These are phyloP conservation scores for Eupeodes corollae DNA, from an alignment of 1,140 invertebrate genomes.

Conservation along the genomic window DNA sequence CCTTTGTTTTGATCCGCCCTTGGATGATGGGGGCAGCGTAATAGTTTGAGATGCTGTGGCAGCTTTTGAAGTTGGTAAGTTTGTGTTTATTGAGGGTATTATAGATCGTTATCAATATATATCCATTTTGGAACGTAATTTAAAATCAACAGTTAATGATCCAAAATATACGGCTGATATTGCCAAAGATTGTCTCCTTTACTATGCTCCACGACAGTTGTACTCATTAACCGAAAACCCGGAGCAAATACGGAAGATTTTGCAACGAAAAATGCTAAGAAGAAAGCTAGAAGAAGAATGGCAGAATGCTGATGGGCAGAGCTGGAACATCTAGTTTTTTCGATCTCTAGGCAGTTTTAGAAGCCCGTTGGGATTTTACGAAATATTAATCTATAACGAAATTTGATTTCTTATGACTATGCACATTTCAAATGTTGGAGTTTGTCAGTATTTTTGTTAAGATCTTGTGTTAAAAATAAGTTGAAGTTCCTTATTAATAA, in stretches of 20 bases:
- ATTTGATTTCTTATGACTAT: too few species aligned
- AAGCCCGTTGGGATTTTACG: slow-evolving; percentile 14
- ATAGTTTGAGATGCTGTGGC: slow-evolving; percentile 32
- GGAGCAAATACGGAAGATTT: slow-evolving; percentile 22
- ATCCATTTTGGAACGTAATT: slow-evolving; percentile 13
- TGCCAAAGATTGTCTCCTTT: slow-evolving; percentile 17
- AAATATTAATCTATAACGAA: too few species aligned
- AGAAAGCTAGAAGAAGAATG: slow-evolving; percentile 6
- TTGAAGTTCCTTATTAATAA: too few species aligned
- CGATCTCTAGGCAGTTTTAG: slow-evolving; percentile 16
- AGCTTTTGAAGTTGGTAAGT: slow-evolving; percentile 13
- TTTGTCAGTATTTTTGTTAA: too few species aligned
- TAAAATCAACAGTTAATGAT: slow-evolving; percentile 15
- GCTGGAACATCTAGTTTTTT: slow-evolving; percentile 10
- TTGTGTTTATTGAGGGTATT: slow-evolving; percentile 15
- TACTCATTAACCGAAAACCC: slow-evolving; percentile 22
- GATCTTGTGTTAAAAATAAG: too few species aligned
- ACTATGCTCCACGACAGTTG: slow-evolving; percentile 11
- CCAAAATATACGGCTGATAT: too few species aligned
- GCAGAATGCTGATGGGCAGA: slow-evolving; percentile 3
- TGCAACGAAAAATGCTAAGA: slow-evolving; percentile 6
- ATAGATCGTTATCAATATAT: slow-evolving; percentile 10
- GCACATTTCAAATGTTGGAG: too few species aligned
- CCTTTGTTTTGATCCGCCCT: slow-evolving; percentile 24
- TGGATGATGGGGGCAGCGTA: slow-evolving; percentile 24